These are phyloP conservation scores for Sepioteuthis lessoniana DNA, from an alignment of 2,888 invertebrate genomes.

Conservation along the genomic window DNA sequence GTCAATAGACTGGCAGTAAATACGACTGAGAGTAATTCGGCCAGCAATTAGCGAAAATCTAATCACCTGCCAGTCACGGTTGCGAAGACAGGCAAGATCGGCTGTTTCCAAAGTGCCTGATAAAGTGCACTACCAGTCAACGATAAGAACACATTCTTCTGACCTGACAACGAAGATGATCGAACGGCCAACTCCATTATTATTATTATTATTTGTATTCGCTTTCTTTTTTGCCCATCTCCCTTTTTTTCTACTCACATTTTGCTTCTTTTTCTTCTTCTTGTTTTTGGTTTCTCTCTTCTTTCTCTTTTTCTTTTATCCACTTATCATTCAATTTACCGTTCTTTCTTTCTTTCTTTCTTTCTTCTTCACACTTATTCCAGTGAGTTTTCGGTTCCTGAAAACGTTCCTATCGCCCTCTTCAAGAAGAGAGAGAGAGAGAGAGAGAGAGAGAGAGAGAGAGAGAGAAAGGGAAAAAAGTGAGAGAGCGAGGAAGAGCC, in stretches of 20 bases:
- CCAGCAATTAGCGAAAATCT: conserved; percentile 44
- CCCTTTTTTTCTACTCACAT: background rate
- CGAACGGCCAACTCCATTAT: background rate
- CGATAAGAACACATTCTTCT: background rate
- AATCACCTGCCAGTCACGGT: conserved; percentile 41
- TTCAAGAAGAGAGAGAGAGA: too few species aligned
- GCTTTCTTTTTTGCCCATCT: background rate
- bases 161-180: background rate
- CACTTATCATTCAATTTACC: background rate
- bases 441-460: too few species aligned
- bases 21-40: conserved; percentile 42
- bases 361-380: background rate
- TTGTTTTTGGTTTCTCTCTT: background rate
- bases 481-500: too few species aligned
- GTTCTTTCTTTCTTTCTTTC: background rate
- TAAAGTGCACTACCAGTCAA: too few species aligned
- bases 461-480: too few species aligned
- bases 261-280: background rate
- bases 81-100: background rate
- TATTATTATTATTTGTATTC: background rate
- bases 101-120: conserved; percentile 18
- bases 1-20: conserved; percentile 45
- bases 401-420: too few species aligned
- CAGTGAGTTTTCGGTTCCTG: background rate
- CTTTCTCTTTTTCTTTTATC: background rate